A percentile compares a stretch with the other conserved stretches of the same genome.
phyloP scores from a whole-genome alignment of 2,113 vertebrate species.

The Todiramphus saurophagus region DNA sequence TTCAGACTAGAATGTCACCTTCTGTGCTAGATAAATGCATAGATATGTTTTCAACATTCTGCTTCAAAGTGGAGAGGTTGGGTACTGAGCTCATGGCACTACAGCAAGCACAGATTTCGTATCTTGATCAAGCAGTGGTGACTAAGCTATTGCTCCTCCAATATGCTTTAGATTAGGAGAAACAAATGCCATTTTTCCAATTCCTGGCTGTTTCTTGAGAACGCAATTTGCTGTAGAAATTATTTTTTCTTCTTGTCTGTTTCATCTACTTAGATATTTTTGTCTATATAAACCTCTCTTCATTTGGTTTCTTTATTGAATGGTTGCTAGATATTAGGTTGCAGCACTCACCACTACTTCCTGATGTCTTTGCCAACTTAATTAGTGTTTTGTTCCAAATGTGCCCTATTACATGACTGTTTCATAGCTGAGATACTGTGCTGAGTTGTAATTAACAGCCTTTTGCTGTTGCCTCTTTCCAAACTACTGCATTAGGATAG shows the following conservation, averaged over 20 bases:
- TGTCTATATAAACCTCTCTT: not conserved
- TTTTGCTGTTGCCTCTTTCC: not conserved
- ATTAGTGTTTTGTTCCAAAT: conserved; percentile 9
- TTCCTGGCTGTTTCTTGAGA: not conserved
- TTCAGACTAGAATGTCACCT: not conserved
- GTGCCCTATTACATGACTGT: not conserved
- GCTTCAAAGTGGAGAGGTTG: not conserved
- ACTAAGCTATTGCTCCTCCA: not conserved
- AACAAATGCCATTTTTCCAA: not conserved
- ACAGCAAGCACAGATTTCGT: not conserved
- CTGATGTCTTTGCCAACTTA: not conserved
- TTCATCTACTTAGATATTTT: not conserved
- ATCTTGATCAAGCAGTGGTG: not conserved
- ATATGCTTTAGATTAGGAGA: not conserved
- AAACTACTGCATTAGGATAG: not conserved
- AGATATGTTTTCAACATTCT: not conserved
- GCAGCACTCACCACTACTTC: not conserved
- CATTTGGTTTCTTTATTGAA: not conserved
- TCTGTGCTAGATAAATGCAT: not conserved
- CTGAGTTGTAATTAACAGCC: not conserved
- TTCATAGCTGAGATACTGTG: not conserved
- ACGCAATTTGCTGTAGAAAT: not conserved
- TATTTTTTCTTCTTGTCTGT: not conserved
- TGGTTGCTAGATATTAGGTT: not conserved
- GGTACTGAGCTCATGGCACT: fast-evolving